A percentile compares a stretch with the other conserved stretches of the same genome.
These are phyloP conservation scores for Emberiza fucata DNA, from an alignment of 2,113 vertebrate species.

Conservation along the genomic window DNA sequence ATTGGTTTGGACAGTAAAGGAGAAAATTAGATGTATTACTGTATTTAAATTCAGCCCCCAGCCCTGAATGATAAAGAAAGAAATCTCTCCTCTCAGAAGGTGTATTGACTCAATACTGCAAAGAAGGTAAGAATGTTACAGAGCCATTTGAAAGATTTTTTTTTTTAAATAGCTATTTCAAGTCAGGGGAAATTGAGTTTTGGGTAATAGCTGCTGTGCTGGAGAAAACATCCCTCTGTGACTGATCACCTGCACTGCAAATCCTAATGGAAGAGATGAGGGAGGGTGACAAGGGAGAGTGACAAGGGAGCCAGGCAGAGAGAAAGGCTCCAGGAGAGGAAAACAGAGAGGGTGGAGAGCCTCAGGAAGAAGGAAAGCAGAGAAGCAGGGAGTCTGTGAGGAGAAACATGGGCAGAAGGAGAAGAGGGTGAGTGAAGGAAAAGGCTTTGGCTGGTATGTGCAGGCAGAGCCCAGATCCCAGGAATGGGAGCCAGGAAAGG, in stretches of 20 bases:
- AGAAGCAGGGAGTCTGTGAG: not conserved
- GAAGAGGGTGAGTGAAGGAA: not conserved
- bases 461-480: not conserved
- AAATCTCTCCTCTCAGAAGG: conserved; percentile 34
- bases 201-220: conserved; percentile 66
- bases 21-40: conserved; percentile 54
- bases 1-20: conserved; percentile 56
- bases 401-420: not conserved
- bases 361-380: not conserved
- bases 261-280: conserved; percentile 49
- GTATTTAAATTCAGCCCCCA: conserved; percentile 60
- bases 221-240: conserved; percentile 40
- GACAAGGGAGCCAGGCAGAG: conserved; percentile 15
- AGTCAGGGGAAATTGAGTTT: conserved; percentile 58
- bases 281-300: conserved; percentile 7
- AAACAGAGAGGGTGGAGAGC: not conserved
- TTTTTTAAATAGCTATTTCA: conserved; percentile 5
- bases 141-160: conserved; percentile 46
- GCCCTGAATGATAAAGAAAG: conserved; percentile 42
- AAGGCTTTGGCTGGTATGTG: not conserved
- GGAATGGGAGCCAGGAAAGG: not conserved
- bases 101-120: conserved; percentile 1
- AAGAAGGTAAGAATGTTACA: conserved; percentile 35
- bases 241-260: conserved; percentile 60
- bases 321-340: not conserved